Evolutionary conservation across 2,797 vertebrate genomes (phyloP), one percentile per base, ranked within the genome.

Genomic region (Epinephelus coioides): DNA sequence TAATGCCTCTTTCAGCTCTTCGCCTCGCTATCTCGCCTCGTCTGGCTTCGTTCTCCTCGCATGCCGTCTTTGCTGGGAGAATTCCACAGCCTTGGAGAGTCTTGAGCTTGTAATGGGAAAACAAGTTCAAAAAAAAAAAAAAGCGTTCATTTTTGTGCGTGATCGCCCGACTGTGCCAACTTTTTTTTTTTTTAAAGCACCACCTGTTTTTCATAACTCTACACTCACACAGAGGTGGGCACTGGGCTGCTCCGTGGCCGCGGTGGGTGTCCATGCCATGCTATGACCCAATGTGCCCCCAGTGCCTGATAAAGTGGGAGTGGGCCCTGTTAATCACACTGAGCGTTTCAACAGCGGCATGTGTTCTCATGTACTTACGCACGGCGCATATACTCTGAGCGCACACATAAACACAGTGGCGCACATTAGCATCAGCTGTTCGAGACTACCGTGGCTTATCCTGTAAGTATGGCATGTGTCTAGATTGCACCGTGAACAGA

Each of bases 1-100:
- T 89, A 91, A 92, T 90, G 83, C 89, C 78, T 91, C 92, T 91
- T 89, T 91, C 89, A 90, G 91, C 85, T 87, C 89, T 67, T 60
- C 81, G 84, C 85, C 74, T 86, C 85, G 78, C 84, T 86, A 79
- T 91, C 88, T 91, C 25, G 88, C 89, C 89, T 90, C 70, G 85
- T 87, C 87, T 92, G 89, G 89, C 88, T 92, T 89, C 80, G 56
- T 77, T 91, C 88, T 89, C 77, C 87, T 86, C 43, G 77, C 83
- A 82, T 69, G 76, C 76, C 60, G 49, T 78, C 86, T 92, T 84
- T 74, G 81, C 89, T 88, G 84, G 81, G 89, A 90, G 91, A 90
- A 88, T 87, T 92, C 84, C 89, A 90, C 84, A 86, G 86, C 86
- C 86, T 91, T 84, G 90, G 88, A 90, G 89, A 91, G 87, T 71